Evolutionary conservation across 2,888 invertebrate genomes (phyloP), one percentile per base, ranked within the genome.

Genomic region (Agonopterix alstromeriana): DNA sequence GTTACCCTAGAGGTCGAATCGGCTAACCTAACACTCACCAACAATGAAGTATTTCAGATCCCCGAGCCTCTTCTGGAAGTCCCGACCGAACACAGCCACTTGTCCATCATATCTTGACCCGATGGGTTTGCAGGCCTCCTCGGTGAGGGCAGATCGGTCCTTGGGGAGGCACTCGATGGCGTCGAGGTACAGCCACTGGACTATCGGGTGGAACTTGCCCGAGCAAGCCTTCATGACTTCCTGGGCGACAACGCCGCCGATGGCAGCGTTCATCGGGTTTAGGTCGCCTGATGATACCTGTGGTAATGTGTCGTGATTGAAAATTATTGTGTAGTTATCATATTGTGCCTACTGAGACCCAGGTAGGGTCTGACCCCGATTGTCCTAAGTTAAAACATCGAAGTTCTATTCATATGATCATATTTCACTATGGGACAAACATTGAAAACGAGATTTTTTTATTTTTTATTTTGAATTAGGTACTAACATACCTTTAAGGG

Each of bases 191-290:
- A 98, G 80, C 95, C 96, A 99, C 73, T 99, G 98, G 66, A 91
- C 90, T 54, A 99, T 94, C 0, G 98, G 98, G 58, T 93, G 93
- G 82, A 98, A 99, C 81, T 98, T 98, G 49, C 98, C 98, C 42
- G 96, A 96, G 82, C 97, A 97, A 0, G 98, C 98, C 88, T 99
- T 99, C 94, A 99, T 94, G n/a, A 95, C 98, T 87, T 99, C 99
- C 83, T 99, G 99, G 17, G 99, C 99, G 4, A 98, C 96, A 48
- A 98, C 92, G 12, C 99, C 99, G 46, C 99, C 99, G 62, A 99
- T 94, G 0, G 96, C 94, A 0, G 98, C 97, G 72, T 97, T 95
- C 86, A 99, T 93, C 0, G 99, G 98, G 70, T 94, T 95, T 36
- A 96, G 78, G 67, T 95, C 94, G 2, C 97, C 97, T 4, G 93